phyloP scores from a whole-genome alignment of 2,113 vertebrate species.

The Steatornis caripensis region DNA sequence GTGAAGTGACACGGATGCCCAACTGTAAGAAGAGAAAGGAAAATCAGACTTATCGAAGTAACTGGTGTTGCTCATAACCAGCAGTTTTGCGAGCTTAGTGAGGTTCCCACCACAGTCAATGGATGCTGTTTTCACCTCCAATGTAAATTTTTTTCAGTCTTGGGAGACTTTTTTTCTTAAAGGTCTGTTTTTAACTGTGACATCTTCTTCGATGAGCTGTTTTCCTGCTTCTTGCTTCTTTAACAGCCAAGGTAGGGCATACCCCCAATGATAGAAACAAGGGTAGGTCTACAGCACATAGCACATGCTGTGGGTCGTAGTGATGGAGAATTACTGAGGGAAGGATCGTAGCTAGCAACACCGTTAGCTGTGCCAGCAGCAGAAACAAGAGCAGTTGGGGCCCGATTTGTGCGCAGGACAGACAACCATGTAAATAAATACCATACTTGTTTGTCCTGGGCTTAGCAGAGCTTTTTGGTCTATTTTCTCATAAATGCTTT shows the following conservation, averaged over 20 bases:
- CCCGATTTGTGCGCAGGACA: not conserved
- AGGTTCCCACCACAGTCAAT: not conserved
- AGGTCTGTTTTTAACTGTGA: not conserved
- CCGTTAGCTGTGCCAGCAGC: not conserved
- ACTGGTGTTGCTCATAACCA: not conserved
- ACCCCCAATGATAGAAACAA: not conserved
- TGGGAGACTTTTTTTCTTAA: not conserved
- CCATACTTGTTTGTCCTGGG: conserved; percentile 1
- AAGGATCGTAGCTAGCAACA: not conserved
- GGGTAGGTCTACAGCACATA: not conserved
- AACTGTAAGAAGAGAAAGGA: not conserved
- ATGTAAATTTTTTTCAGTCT: not conserved
- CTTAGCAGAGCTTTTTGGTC: not conserved
- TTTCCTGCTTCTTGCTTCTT: not conserved
- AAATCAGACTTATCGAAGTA: not conserved
- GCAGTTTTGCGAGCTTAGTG: not conserved
- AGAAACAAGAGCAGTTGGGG: not conserved
- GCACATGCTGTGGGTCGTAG: not conserved
- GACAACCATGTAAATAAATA: conserved; percentile 49
- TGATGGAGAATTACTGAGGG: not conserved
- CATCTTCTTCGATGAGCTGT: not conserved
- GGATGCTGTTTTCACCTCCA: not conserved
- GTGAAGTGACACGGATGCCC: not conserved
- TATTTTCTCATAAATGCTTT: conserved; percentile 16
- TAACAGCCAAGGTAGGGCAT: not conserved